A percentile compares a stretch with the other conserved stretches of the same genome.
These are phyloP conservation scores for Bombus polaris DNA, from an alignment of 1,140 invertebrate genomes.

Conservation along the genomic window DNA sequence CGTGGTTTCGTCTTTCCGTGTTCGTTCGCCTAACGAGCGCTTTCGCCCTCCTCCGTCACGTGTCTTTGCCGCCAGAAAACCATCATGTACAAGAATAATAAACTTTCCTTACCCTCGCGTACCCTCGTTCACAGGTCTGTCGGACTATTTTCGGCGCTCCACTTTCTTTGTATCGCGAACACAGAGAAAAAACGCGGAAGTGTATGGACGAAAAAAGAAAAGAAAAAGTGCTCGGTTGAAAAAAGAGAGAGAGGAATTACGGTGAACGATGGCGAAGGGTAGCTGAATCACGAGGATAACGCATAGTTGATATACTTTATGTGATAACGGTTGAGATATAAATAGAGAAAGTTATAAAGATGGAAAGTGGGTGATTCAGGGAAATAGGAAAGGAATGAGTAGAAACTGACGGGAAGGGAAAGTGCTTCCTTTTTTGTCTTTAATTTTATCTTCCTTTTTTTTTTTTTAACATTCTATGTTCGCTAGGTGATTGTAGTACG, in stretches of 20 bases:
- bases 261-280: not conserved
- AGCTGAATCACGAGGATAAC: not conserved
- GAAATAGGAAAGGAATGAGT: no score
- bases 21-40: constrained; percentile 33
- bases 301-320: no score
- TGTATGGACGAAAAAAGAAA: not conserved
- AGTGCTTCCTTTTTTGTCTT: no score
- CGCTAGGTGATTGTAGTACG: no score
- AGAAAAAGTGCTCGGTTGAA: not conserved
- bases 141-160: constrained; percentile 43
- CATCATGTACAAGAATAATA: constrained; percentile 33
- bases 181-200: not conserved
- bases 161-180: constrained; percentile 42
- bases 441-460: no score
- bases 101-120: constrained; percentile 43
- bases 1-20: constrained; percentile 1
- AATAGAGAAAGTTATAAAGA: no score
- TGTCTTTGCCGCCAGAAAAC: constrained; percentile 11
- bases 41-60: not conserved
- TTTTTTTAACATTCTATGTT: no score
- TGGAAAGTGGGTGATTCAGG: no score
- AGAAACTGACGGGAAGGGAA: no score
- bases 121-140: constrained; percentile 16
- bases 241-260: no score
- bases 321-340: no score